Evolutionary conservation across 2,113 vertebrate genomes (phyloP).

Genomic region (Cairina moschata): DNA sequence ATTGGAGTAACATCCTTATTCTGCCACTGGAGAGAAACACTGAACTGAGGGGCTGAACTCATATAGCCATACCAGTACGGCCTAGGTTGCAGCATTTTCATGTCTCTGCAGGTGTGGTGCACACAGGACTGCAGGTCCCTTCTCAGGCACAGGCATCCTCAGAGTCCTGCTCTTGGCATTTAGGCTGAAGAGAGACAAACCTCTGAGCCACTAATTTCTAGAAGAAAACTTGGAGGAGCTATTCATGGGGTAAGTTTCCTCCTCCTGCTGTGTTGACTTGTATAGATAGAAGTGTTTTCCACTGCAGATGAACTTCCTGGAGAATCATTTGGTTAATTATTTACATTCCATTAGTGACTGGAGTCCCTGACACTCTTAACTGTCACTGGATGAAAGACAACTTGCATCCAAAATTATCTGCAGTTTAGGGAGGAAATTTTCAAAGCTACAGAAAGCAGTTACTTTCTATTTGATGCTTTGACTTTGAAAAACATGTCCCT

Average conservation of each 20-base stretch:
- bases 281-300: background rate
- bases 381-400: background rate
- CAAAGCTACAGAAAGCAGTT: background rate
- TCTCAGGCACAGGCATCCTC: background rate
- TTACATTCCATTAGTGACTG: background rate
- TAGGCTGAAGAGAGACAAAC: background rate
- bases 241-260: background rate
- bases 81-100: background rate
- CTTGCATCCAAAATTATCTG: background rate
- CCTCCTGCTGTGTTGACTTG: fast-evolving
- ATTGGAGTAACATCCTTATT: background rate
- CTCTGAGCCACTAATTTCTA: background rate
- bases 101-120: fast-evolving
- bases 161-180: background rate
- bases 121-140: background rate
- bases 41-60: background rate
- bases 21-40: background rate
- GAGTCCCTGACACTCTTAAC: background rate
- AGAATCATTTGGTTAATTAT: background rate
- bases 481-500: background rate
- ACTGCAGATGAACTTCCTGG: background rate
- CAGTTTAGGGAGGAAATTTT: background rate
- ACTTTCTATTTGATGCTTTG: background rate
- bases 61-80: background rate
- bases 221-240: background rate